Base-by-base conservation (phyloP, 2,797 vertebrate genomes). In the Spea hammondii region DNA sequence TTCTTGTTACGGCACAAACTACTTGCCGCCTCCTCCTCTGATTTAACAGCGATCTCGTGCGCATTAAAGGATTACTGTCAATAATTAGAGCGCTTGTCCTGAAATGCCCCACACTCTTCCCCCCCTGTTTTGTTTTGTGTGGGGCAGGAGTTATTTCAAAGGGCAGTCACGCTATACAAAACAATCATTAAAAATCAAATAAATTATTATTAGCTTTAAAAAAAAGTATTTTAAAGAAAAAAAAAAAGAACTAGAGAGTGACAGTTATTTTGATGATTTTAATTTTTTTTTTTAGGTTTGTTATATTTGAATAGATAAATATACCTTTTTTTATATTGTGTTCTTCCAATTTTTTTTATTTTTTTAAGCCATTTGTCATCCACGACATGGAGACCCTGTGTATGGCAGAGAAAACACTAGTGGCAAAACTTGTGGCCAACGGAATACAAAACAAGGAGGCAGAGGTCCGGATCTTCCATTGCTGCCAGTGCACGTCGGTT, bases 351-450 rank as follows among this genome's bases (percentile, higher is more conserved):
- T 32, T 32, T 57, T 5, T 68, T 3, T 48, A 32, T 72, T 5
- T 54, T 13, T 84, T 75, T 48, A 85, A 98, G 96, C 96, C 96
- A 6, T 95, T 99, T 65, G 92, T 99, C 83, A 97, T 98, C 62
- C 96, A 98, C 0, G 95, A 99, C 86, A 96, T 98, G 95, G 95
- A 98, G 70, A 97, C 97, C 0, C 86, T 99, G 84, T 94, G 95
- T 71, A 93, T 95, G 84, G 97, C 96, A 0, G 96, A 98, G 90
- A 93, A 89, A 88, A 96, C 94, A 0, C 84, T 98, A 45, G 93
- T 94, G 55, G 94, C 92, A 65, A 93, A 96, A 67, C 62, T 95
- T 86, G 89, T 94, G 13, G 89, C 92, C 78, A 89, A 92, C 0
- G 93, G 93, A 67, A 91, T 96, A 62, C 92, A 91, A 86, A 93